Percentiles rank a stretch among this genome's conserved stretches.
Conservation (phyloP, 2,888 invertebrate species). For the Drosophila seclusa region DNA sequence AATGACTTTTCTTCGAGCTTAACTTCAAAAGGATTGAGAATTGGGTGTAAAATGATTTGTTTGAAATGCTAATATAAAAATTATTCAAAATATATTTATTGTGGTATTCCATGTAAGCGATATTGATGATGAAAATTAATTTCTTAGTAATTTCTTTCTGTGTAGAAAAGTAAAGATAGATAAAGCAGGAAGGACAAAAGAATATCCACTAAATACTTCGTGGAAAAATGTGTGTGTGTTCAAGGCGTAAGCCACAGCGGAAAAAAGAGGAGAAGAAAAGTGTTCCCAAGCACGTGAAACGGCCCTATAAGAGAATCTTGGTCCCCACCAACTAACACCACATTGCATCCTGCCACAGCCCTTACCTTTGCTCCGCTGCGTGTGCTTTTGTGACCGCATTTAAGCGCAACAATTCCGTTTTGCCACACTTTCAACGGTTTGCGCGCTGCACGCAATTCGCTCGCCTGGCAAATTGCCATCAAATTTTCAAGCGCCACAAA, state of each 20-base stretch:
- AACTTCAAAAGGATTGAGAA: neutral
- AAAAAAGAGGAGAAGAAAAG: constrained; percentile 12
- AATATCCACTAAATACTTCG: constrained; percentile 41
- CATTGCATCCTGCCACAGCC: neutral
- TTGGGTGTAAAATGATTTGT: neutral
- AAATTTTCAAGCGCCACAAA: constrained; percentile 78
- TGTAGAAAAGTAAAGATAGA: neutral
- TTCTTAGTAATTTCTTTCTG: neutral
- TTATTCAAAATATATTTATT: neutral
- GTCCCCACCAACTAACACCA: neutral
- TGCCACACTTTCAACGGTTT: constrained; percentile 44
- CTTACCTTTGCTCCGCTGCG: neutral
- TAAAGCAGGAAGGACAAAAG: neutral
- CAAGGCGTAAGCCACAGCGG: constrained; percentile 59
- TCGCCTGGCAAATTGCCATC: constrained; percentile 79
- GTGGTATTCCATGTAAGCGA: neutral
- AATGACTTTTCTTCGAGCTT: neutral
- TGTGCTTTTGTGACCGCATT: constrained; percentile 53
- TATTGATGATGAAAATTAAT: neutral
- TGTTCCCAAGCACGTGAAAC: constrained; percentile 29
- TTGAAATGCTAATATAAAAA: neutral
- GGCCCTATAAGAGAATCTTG: constrained; percentile 20
- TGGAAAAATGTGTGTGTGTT: constrained; percentile 55
- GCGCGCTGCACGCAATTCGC: constrained; percentile 45
- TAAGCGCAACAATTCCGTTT: constrained; percentile 65